These are phyloP conservation scores for Anguilla megastoma DNA, from an alignment of 2,797 vertebrate genomes.

Conservation along the genomic window DNA sequence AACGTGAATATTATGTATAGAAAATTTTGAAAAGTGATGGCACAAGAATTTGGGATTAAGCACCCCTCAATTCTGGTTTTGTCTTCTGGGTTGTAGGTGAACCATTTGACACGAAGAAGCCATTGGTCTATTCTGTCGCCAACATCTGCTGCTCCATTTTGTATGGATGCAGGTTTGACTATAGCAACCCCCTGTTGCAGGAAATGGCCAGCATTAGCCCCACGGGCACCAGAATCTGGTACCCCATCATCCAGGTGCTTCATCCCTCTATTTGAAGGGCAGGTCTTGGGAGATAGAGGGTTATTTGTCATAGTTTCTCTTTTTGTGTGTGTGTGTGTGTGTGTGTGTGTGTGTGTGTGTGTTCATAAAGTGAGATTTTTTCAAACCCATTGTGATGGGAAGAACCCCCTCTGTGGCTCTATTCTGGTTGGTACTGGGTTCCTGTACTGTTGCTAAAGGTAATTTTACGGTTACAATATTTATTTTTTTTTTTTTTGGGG, in stretches of 20 bases:
- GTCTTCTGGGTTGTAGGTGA: conserved; percentile 48
- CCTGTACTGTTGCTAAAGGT: too few relatives aligned
- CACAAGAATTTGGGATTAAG: background rate
- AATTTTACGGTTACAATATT: too few relatives aligned
- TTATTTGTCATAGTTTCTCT: too few relatives aligned
- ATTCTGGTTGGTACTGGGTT: too few relatives aligned
- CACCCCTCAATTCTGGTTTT: background rate
- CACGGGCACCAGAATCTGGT: background rate
- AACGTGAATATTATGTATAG: background rate
- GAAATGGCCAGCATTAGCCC: conserved; percentile 46
- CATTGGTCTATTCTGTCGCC: conserved; percentile 52
- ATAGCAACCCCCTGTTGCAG: conserved; percentile 44
- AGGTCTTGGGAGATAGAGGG: background rate
- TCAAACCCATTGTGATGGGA: too few relatives aligned
- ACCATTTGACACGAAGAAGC: conserved; percentile 52
- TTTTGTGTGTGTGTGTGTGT: too few relatives aligned
- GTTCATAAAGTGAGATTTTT: too few relatives aligned
- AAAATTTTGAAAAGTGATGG: background rate
- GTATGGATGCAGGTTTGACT: conserved; percentile 58
- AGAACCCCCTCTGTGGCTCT: too few relatives aligned
- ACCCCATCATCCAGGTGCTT: background rate
- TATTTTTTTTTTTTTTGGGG: background rate
- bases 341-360: too few relatives aligned
- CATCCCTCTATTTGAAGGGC: background rate
- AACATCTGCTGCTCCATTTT: conserved; percentile 54